These are phyloP conservation scores for Chelonia mydas DNA, from an alignment of 2,797 vertebrate species.

Conservation along the genomic window DNA sequence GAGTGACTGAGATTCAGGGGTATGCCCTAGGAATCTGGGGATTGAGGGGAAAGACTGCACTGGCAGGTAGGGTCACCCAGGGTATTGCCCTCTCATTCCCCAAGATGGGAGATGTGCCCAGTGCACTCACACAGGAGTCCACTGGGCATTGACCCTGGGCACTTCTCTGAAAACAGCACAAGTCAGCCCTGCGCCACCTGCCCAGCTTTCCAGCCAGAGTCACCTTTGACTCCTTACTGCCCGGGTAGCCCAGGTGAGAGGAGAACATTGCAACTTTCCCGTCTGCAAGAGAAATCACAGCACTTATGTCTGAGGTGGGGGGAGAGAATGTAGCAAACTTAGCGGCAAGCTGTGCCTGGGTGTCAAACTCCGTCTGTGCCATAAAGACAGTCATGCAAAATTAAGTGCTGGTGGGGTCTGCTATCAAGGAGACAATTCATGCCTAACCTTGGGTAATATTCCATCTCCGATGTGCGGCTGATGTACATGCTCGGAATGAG, in stretches of 20 bases:
- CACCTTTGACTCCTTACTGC: background rate
- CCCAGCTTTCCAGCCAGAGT: background rate
- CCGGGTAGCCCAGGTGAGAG: background rate
- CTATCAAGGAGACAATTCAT: constrained; percentile 69
- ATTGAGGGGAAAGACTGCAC: background rate
- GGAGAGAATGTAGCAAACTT: constrained; percentile 8
- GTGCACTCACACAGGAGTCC: background rate
- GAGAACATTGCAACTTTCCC: background rate
- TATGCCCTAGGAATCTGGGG: background rate
- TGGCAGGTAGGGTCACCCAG: background rate
- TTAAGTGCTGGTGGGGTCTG: constrained; percentile 44
- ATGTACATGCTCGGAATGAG: constrained; percentile 67
- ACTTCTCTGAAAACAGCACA: background rate
- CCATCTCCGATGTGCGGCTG: constrained; percentile 58
- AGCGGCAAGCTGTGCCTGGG: constrained; percentile 30
- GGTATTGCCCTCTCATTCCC: background rate
- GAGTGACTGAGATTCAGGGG: background rate
- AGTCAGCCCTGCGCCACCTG: background rate
- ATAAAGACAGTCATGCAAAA: constrained; percentile 72
- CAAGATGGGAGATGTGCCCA: background rate
- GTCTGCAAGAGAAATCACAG: background rate
- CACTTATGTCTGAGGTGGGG: background rate
- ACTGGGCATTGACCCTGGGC: background rate
- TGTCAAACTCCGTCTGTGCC: constrained; percentile 68
- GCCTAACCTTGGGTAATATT: constrained; percentile 64